Evolutionary conservation across 2,113 vertebrate genomes (phyloP).

Genomic region (Donacobius atricapilla): DNA sequence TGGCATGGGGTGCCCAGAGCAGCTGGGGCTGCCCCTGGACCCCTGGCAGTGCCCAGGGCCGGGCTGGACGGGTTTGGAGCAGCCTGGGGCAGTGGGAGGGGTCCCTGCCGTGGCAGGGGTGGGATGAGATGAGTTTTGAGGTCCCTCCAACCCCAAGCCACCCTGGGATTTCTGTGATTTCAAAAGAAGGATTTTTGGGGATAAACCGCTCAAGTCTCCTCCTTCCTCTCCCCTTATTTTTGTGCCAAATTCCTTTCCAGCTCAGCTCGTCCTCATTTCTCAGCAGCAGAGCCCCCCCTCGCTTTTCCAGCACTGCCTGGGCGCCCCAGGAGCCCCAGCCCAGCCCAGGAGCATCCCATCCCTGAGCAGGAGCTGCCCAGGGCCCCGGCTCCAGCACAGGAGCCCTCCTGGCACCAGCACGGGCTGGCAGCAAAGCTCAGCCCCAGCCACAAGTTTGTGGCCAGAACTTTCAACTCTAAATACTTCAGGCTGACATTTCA

Average conservation of each 20-base stretch:
- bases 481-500: conserved; percentile 4
- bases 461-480: background rate
- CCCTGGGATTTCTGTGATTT: background rate
- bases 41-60: background rate
- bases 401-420: background rate
- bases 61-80: background rate
- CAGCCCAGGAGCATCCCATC: too few species aligned
- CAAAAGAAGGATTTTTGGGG: background rate
- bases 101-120: background rate
- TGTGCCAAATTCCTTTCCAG: background rate
- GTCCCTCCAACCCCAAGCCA: background rate
- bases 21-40: background rate
- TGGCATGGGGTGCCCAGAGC: background rate
- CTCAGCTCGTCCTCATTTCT: background rate
- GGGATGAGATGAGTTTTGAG: background rate
- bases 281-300: background rate
- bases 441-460: background rate
- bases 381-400: too few species aligned
- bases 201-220: background rate
- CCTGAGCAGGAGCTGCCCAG: background rate
- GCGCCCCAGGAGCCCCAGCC: too few species aligned
- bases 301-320: fast-evolving
- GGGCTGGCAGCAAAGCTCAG: background rate
- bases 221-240: too few species aligned
- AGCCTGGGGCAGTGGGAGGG: fast-evolving